Evolutionary conservation across 2,888 invertebrate species (phyloP).

Genomic region (Volucella inflata): DNA sequence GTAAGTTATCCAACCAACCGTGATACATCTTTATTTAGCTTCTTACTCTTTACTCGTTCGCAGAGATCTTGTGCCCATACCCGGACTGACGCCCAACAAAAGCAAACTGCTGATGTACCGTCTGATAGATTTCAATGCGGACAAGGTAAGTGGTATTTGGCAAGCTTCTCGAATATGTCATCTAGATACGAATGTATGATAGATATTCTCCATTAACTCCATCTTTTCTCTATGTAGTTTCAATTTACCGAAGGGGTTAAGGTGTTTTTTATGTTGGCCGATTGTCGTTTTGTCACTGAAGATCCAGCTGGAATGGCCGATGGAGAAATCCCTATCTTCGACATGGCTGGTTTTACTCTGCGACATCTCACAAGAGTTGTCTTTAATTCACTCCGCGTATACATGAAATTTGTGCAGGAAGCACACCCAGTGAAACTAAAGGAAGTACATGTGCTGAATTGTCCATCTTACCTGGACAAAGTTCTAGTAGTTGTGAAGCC

Average conservation of each 20-base stretch:
- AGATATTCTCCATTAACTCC: not conserved
- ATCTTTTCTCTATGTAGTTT: slow-evolving; percentile 82
- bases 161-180: not conserved
- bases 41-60: slow-evolving; percentile 78
- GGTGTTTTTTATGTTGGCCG: slow-evolving; percentile 90
- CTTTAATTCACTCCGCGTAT: slow-evolving; percentile 87
- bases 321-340: slow-evolving; percentile 90
- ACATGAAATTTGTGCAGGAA: slow-evolving; percentile 90
- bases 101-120: slow-evolving; percentile 88
- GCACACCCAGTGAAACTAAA: slow-evolving; percentile 88
- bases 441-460: slow-evolving; percentile 88
- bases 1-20: slow-evolving; percentile 78
- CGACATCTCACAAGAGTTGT: slow-evolving; percentile 87
- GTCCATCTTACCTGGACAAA: slow-evolving; percentile 87
- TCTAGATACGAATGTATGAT: not conserved
- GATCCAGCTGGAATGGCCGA: slow-evolving; percentile 85
- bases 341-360: slow-evolving; percentile 87
- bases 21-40: not conserved
- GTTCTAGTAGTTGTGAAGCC: slow-evolving; percentile 87
- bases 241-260: slow-evolving; percentile 88
- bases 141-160: slow-evolving; percentile 81
- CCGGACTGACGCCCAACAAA: slow-evolving; percentile 87
- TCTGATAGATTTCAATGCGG: slow-evolving; percentile 86
- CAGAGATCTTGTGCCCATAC: slow-evolving; percentile 89
- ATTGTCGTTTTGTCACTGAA: slow-evolving; percentile 86